Evolutionary conservation across 2,113 vertebrate genomes (phyloP).

Genomic region (Ondatra zibethicus): DNA sequence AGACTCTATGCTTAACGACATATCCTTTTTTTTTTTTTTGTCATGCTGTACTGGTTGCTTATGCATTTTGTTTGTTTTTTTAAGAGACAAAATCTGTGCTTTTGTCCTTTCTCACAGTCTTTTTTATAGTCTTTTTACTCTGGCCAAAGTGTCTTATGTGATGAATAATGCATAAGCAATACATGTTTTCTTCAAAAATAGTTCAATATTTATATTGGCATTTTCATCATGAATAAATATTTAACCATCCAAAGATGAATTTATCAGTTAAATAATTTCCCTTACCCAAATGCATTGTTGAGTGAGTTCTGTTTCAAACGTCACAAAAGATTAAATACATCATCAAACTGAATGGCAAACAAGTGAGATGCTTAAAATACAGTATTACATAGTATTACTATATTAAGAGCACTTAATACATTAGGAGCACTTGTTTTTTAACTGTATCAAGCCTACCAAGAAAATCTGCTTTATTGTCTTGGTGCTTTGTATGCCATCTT

Average conservation of each 20-base stretch:
- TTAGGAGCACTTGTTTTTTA: neutral
- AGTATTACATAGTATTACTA: neutral
- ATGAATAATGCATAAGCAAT: conserved; percentile 47
- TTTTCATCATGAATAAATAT: conserved; percentile 12
- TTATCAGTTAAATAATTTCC: neutral
- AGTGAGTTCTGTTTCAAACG: neutral
- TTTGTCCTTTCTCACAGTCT: too few species aligned
- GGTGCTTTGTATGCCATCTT: neutral
- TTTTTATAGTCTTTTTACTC: neutral
- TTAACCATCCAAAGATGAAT: neutral
- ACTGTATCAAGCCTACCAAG: neutral
- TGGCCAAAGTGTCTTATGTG: neutral
- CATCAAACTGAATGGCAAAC: conserved; percentile 15
- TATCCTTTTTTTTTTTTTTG: neutral
- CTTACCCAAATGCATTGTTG: neutral
- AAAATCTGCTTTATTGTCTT: conserved; percentile 37
- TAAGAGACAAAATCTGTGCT: too few species aligned
- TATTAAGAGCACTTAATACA: neutral
- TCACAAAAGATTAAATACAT: neutral
- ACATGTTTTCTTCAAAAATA: conserved; percentile 13
- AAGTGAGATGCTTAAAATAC: neutral
- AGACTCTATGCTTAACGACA: conserved; percentile 16
- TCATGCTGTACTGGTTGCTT: neutral
- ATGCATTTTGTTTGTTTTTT: conserved; percentile 46
- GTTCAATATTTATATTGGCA: neutral